Conservation (phyloP, 2,113 vertebrate species). For the Aegithalos caudatus region DNA sequence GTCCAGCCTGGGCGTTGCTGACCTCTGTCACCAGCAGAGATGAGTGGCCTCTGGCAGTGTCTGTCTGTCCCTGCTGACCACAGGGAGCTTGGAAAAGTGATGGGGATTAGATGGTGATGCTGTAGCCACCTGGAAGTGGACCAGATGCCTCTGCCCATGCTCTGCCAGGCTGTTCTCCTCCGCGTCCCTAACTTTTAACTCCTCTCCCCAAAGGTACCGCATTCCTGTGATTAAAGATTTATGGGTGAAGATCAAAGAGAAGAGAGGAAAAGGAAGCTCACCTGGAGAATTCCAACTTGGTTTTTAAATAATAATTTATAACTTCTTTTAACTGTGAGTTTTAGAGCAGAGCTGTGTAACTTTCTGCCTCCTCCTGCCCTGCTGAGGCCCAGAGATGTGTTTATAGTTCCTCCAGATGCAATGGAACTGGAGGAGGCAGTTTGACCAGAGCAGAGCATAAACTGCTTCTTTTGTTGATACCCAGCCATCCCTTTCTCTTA, state of each 20-base stretch:
- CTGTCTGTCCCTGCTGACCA: slow-evolving; percentile 12
- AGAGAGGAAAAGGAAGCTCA: slow-evolving; percentile 35
- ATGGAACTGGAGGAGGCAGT: not conserved
- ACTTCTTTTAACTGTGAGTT: slow-evolving; percentile 59
- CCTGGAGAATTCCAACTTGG: not conserved
- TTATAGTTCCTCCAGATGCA: not conserved
- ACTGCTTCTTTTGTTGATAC: slow-evolving; percentile 14
- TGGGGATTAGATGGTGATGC: slow-evolving; percentile 5
- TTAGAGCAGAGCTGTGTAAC: slow-evolving; percentile 32
- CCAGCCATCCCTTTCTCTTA: not conserved
- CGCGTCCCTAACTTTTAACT: slow-evolving; percentile 30
- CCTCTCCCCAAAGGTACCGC: slow-evolving; percentile 58
- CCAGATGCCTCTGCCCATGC: not conserved
- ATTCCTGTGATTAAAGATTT: slow-evolving; percentile 46
- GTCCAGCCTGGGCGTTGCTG: slow-evolving; percentile 6
- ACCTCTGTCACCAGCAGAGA: slow-evolving; percentile 38
- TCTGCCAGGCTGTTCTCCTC: slow-evolving; percentile 12
- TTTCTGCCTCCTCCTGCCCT: slow-evolving; percentile 5
- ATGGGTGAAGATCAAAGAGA: slow-evolving; percentile 42
- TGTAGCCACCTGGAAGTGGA: slow-evolving; percentile 9
- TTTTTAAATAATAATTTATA: slow-evolving; percentile 52
- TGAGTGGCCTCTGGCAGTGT: not conserved
- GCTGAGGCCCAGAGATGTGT: not conserved
- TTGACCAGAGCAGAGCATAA: not conserved
- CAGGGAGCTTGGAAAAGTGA: not conserved